Evolutionary conservation across 2,888 invertebrate species (phyloP).

Genomic region (Cerastoderma edule): DNA sequence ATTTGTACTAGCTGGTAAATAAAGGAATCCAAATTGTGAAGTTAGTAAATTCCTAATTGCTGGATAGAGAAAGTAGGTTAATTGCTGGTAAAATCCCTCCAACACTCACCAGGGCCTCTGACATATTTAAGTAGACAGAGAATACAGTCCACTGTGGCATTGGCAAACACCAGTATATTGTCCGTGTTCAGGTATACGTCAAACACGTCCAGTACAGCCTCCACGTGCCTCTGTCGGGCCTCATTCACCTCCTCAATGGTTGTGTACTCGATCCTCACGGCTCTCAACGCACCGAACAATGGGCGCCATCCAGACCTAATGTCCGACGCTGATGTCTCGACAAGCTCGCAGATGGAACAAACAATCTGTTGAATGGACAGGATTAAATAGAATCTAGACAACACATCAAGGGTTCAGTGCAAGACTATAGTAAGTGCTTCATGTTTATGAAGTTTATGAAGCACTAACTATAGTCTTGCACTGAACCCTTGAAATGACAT

Average conservation of each 20-base stretch:
- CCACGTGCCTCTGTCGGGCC: constrained; percentile 81
- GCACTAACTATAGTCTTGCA: too few relatives aligned
- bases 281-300: constrained; percentile 95
- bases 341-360: constrained; percentile 97
- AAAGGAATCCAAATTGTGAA: too few relatives aligned
- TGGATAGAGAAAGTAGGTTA: too few relatives aligned
- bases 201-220: constrained; percentile 91
- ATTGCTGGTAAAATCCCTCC: too few relatives aligned
- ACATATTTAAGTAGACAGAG: constrained; percentile 92
- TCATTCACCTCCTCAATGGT: constrained; percentile 82
- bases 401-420: too few relatives aligned
- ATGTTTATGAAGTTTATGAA: too few relatives aligned
- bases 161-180: constrained; percentile 96
- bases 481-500: too few relatives aligned
- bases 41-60: too few relatives aligned
- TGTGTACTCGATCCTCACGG: constrained; percentile 86
- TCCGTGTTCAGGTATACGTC: constrained; percentile 94
- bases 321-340: constrained; percentile 96
- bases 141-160: constrained; percentile 97
- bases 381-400: too few relatives aligned
- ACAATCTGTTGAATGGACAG: constrained; percentile 90
- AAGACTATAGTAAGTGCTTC: too few relatives aligned
- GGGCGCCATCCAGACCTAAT: constrained; percentile 98
- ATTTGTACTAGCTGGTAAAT: too few relatives aligned
- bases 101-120: constrained; percentile 87